Base-by-base conservation (phyloP, 2,888 invertebrate species). In the Plusia festucae region DNA sequence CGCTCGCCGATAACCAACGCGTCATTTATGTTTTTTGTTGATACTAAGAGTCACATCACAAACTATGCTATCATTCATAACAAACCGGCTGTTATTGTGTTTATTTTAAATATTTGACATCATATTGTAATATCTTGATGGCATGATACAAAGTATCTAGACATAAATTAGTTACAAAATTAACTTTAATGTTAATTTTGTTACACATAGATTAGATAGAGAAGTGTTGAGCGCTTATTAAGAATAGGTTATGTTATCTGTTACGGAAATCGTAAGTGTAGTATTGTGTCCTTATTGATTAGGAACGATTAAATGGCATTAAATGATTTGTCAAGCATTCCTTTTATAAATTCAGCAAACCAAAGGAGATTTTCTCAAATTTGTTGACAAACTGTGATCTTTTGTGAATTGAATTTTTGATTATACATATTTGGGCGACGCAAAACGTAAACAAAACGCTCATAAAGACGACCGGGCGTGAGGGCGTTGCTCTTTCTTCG, bases 401-500 rank as follows among this genome's bases (percentile, higher is more conserved):
- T 73, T 73, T 68, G 73, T 75, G 75, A 76, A 82, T 78, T 78
- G 59, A 77, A 76, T 51, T 16, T 30, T n/a, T 30, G 75, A 81
- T 79, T 81, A 83, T 83, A 81, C 81, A 84, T 87, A 87, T 90
- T 92, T 91, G 81, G 85, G 87, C 77, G 80, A 84, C 82, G 82
- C 82, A 74, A 85, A 85, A 87, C 81, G 87, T 91, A 90, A 91
- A 92, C 91, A 92, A 83, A 83, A 82, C 73, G 60, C 80, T 70
- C 70, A 81, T 73, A 78, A 82, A 85, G 82, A 83, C 86, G 93
- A 87, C 91, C 93, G 93, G 92, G 85, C 93, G 85, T 61, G 85
- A 88, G 93, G 91, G 79, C 93, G 81, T 90, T 93, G 91, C 89
- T 89, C 93, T 86, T 85, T 81, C 82, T 79, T 72, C 69, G 73